These are phyloP conservation scores for Cheilosia vernalis DNA, from an alignment of 2,888 invertebrate species.

Conservation along the genomic window DNA sequence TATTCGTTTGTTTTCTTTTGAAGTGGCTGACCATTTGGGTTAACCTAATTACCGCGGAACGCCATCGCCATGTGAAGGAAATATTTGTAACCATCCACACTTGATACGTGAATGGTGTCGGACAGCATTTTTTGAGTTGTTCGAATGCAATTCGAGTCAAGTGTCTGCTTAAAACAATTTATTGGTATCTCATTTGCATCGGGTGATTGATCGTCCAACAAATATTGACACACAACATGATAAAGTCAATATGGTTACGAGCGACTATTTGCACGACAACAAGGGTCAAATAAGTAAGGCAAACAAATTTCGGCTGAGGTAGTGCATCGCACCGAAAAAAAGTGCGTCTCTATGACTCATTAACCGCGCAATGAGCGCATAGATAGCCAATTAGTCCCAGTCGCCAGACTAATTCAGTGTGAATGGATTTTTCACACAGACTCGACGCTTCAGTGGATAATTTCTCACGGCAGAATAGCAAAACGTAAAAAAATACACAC, in stretches of 20 bases:
- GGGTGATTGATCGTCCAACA: constrained; percentile 12
- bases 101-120: constrained; percentile 10
- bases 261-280: constrained; percentile 41
- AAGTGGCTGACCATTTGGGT: constrained; percentile 42
- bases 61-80: constrained; percentile 23
- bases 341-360: constrained; percentile 33
- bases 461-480: constrained; percentile 65
- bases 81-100: constrained; percentile 15
- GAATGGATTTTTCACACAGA: constrained; percentile 55
- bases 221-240: constrained; percentile 50
- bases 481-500: constrained; percentile 24
- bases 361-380: constrained; percentile 3
- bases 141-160: constrained; percentile 44
- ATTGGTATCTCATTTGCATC: constrained; percentile 58
- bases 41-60: constrained; percentile 58
- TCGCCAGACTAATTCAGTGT: constrained; percentile 42
- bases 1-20: constrained; percentile 1
- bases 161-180: constrained; percentile 10
- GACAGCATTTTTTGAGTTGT: constrained; percentile 25
- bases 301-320: constrained; percentile 21
- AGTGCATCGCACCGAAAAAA: constrained; percentile 39
- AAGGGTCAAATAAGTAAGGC: constrained; percentile 53
- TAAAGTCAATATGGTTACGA: constrained; percentile 34
- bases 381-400: constrained; percentile 1
- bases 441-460: constrained; percentile 42